Base-by-base conservation (phyloP, 2,113 vertebrate genomes). In the Salvator merianae region DNA sequence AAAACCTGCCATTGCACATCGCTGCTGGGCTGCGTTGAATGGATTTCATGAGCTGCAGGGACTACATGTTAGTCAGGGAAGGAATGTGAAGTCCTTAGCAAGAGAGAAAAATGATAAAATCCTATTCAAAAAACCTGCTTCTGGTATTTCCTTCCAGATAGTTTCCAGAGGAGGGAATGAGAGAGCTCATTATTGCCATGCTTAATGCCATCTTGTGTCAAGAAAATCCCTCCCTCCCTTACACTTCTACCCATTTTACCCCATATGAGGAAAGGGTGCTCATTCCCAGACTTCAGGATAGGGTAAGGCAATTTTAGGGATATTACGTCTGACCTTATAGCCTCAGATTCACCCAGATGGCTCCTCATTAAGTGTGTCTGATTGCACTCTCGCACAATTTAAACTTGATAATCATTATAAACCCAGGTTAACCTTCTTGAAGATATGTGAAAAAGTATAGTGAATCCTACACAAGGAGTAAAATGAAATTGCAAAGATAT, bases 61-160 rank as follows among this genome's bases (percentile, higher is more conserved):
- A 47, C n/a, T 87, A 90, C 0, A 75, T 74, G 55, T 63, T 30
- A 65, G 18, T 84, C 8, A 8, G 80, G 86, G 77, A 40, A 36
- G 14, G 14, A 66, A 68, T 68, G 20, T 1, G 59, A 40, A 79
- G 53, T 7, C 22, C 32, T 38, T 65, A 38, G 50, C 26, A 16
- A 30, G 20, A 53, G 14, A 36, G 9, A 76, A 53, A 7, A 53
- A 32, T 53, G 5, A 34, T 55, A 22, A 76, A 53, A 55, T 16
- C 20, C 53, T 22, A 34, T 26, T 34, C 34, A 34, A 47, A 47
- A 47, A 75, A 9, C 24, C 75, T 4, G 2, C n/a, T 24, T 16
- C 34, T n/a, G 22, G 1, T 28, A 32, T 28, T 77, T 62, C 36
- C 18, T 62, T 59, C 62, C 32, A 1, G 34, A 18, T 63, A 24